phyloP scores from a whole-genome alignment of 2,797 vertebrate species.

The Crax fasciolata region DNA sequence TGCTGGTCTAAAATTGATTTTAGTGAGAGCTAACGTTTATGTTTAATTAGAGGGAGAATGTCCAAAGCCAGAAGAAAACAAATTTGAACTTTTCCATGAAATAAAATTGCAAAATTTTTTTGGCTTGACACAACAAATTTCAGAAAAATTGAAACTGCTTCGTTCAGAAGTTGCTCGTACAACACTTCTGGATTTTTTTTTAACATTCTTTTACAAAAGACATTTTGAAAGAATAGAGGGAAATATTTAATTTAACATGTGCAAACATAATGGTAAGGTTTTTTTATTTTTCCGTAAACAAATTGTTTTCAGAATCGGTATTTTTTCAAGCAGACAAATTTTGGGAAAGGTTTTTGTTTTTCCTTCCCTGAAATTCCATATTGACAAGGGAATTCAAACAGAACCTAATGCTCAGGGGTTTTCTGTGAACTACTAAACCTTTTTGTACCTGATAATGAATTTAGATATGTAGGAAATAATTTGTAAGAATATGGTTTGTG shows the following conservation, averaged over 20 bases:
- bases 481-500: accelerated
- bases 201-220: not conserved
- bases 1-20: not conserved
- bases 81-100: not conserved
- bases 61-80: not conserved
- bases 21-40: not conserved
- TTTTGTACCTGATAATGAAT: not conserved
- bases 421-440: not conserved
- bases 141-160: not conserved
- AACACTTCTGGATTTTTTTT: not conserved
- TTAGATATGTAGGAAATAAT: not conserved
- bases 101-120: not conserved
- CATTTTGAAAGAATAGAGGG: not conserved
- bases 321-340: not conserved
- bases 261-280: not conserved
- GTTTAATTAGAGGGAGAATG: not conserved
- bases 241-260: not conserved
- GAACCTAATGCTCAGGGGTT: not conserved
- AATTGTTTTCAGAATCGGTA: not conserved
- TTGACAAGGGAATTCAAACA: not conserved
- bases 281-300: not conserved
- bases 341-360: not conserved
- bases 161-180: not conserved
- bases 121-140: not conserved
- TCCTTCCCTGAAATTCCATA: not conserved